phyloP scores from a whole-genome alignment of 2,888 invertebrate species.

The Dioctria linearis region DNA sequence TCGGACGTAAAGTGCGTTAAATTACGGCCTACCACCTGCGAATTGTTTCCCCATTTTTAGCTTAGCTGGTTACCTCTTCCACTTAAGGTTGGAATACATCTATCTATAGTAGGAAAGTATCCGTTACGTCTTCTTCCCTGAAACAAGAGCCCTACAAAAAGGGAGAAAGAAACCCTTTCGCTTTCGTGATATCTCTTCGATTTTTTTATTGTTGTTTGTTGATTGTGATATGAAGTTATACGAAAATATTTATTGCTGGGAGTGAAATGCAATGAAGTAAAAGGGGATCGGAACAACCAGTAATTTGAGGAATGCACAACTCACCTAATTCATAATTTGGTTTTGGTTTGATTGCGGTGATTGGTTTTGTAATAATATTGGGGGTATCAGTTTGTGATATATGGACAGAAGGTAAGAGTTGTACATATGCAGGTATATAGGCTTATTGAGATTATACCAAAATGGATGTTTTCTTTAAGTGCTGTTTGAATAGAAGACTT shows the following conservation, averaged over 20 bases:
- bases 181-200: conserved; percentile 3
- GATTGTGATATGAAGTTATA: neutral
- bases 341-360: conserved; percentile 45
- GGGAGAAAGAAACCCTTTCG: conserved; percentile 39
- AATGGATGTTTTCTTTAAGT: no score
- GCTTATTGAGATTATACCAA: no score
- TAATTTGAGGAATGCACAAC: conserved; percentile 36
- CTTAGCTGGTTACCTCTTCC: neutral
- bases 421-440: no score
- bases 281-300: conserved; percentile 5
- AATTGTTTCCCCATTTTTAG: conserved; percentile 3
- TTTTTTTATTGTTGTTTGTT: conserved; percentile 25
- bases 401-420: neutral
- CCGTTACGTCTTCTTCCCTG: conserved; percentile 42
- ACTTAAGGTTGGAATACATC: neutral
- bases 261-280: neutral
- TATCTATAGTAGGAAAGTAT: conserved; percentile 15
- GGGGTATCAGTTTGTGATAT: conserved; percentile 11
- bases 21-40: conserved; percentile 50
- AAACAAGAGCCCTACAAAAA: conserved; percentile 25
- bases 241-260: conserved; percentile 43
- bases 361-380: conserved; percentile 21
- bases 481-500: no score
- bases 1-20: conserved; percentile 51
- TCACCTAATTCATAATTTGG: conserved; percentile 36